Base-by-base conservation (phyloP, 30 jellyfish, hydroid and myxozoan species). In the Mastigias papua region DNA sequence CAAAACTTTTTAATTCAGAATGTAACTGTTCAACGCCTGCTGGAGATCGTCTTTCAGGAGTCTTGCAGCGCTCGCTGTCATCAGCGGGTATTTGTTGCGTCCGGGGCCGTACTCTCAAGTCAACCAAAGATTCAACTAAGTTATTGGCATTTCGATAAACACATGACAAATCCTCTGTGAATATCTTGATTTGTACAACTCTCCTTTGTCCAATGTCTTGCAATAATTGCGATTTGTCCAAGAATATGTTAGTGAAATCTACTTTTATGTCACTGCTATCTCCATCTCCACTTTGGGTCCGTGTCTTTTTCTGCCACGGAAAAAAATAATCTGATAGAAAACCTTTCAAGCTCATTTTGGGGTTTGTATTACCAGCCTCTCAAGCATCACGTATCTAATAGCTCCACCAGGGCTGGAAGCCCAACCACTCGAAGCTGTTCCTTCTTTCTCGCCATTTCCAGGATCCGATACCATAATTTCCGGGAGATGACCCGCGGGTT, bases 1-100 rank as follows among this genome's bases (percentile, higher is more conserved):
- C 54, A 34, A 78, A 78, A 27, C 46, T 30, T 35, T 64, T 76
- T 15, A 27, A 31, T 29, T 71, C 72, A n/a, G 0, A 30, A 5
- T 66, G 42, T 0, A 73, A 17, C 70, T 1, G 15, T 27, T 50
- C 81, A 57, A 48, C n/a, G 32, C 83, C 81, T 1, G 33, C 48
- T 19, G 76, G 75, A 73, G 88, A 33, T 10, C 65, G 19, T 25
- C 84, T 67, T 6, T 21, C 76, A 10, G 58, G 51, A 46, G 42
- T 50, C n/a, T 27, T 32, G 15, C 46, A 48, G 15, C 46, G 62
- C 4, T 33, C 79, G 9, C 19, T 1, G 11, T 72, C 94, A 30
- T 75, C 63, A 66, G 33, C 34, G n/a, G 64, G 26, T 19, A 29
- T 27, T 31, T 21, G 28, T 17, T 23, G 35, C 31, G 48, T 67